Conservation (phyloP, 2,113 vertebrate species). For the Corvus cornix region DNA sequence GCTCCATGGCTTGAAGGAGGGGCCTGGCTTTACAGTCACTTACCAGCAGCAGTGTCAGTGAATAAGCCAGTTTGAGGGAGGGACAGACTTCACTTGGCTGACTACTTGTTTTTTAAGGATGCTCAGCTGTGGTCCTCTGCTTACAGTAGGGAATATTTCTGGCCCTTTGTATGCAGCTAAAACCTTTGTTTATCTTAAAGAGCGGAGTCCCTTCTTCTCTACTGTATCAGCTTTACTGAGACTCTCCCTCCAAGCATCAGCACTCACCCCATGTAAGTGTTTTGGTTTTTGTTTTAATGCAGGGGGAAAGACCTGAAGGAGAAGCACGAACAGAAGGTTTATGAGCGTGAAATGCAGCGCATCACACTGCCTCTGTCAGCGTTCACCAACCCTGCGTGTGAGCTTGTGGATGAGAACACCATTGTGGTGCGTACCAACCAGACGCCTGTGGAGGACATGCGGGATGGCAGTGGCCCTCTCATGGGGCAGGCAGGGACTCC, state of each 20-base stretch:
- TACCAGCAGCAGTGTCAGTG: neutral
- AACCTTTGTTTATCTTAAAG: neutral
- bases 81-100: neutral
- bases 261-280: neutral
- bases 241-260: neutral
- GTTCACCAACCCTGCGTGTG: slow-evolving; percentile 89
- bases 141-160: neutral
- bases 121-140: neutral
- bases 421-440: slow-evolving; percentile 79
- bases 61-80: neutral
- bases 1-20: neutral
- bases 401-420: slow-evolving; percentile 90
- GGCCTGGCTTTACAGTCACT: neutral
- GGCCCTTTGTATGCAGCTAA: neutral
- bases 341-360: slow-evolving; percentile 92
- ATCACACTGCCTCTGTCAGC: slow-evolving; percentile 90
- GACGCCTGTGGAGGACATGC: slow-evolving; percentile 69
- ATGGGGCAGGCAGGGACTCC: slow-evolving; percentile 89
- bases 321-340: slow-evolving; percentile 84
- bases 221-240: neutral
- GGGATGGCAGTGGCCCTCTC: slow-evolving; percentile 79
- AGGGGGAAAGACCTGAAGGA: slow-evolving; percentile 89
- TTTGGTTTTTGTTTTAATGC: neutral
- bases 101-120: neutral
- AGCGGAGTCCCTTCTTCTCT: neutral